Conservation (phyloP, 2,888 invertebrate species). For the Isoperla grammatica region DNA sequence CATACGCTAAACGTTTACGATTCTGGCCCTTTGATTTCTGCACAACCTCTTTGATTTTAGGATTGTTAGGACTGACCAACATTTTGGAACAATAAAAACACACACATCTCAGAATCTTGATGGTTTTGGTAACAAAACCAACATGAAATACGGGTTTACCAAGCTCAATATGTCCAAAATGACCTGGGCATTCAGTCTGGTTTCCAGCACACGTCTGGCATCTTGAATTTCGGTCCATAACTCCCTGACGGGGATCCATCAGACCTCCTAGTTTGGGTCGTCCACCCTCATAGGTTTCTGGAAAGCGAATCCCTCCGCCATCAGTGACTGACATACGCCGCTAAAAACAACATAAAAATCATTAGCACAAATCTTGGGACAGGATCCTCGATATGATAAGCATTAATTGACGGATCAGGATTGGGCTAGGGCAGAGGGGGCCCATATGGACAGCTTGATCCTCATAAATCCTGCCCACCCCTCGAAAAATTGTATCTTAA, state of each 20-base stretch:
- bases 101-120: slow-evolving; percentile 96
- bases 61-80: slow-evolving; percentile 86
- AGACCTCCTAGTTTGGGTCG: slow-evolving; percentile 96
- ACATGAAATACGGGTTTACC: slow-evolving; percentile 98
- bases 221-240: slow-evolving; percentile 86
- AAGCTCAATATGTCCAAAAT: slow-evolving; percentile 98
- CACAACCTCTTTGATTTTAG: slow-evolving; percentile 90
- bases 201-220: slow-evolving; percentile 96
- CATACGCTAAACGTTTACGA: slow-evolving; percentile 86
- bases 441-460: too few relatives aligned
- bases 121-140: slow-evolving; percentile 94
- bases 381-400: background rate
- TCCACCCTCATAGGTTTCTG: slow-evolving; percentile 98
- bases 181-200: slow-evolving; percentile 98
- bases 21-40: slow-evolving; percentile 96
- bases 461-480: too few relatives aligned
- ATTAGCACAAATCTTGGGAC: background rate
- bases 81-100: slow-evolving; percentile 99
- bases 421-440: background rate
- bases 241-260: slow-evolving; percentile 99
- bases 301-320: slow-evolving; percentile 92
- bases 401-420: background rate
- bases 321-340: slow-evolving; percentile 97
- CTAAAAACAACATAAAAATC: slow-evolving; percentile 59
- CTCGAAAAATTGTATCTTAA: too few relatives aligned